phyloP scores from a whole-genome alignment of 1,140 invertebrate genomes.

The Drosophila malerkotliana region DNA sequence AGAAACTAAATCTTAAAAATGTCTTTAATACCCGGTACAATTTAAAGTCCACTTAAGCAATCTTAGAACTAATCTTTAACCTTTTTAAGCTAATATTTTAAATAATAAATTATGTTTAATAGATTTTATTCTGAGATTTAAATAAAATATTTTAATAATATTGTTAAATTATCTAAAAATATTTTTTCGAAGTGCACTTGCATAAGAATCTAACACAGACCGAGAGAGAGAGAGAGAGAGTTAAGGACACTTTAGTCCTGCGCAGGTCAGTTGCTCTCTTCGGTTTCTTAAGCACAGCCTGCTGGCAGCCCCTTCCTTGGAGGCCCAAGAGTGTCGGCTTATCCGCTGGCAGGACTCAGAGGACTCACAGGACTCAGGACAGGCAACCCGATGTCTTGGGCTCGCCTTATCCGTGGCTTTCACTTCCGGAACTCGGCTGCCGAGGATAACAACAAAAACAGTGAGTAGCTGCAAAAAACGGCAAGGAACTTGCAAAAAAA shows the following conservation, averaged over 20 bases:
- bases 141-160: neutral
- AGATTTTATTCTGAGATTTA: neutral
- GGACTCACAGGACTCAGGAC: constrained; percentile 2
- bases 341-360: constrained; percentile 9
- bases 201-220: neutral
- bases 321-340: constrained; percentile 6
- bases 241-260: neutral
- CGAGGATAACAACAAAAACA: constrained; percentile 23
- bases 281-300: neutral
- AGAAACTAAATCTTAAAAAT: neutral
- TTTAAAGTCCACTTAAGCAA: too few relatives aligned
- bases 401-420: constrained; percentile 46
- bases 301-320: too few relatives aligned
- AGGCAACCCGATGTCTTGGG: constrained; percentile 27
- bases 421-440: constrained; percentile 60
- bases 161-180: neutral
- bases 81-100: neutral
- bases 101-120: neutral
- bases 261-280: constrained; percentile 1
- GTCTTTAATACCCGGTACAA: too few relatives aligned
- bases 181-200: constrained; percentile 8
- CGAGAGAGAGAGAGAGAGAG: neutral
- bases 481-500: neutral
- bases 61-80: too few relatives aligned
- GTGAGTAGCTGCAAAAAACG: neutral